These are phyloP conservation scores for Antheraea pernyi DNA, from an alignment of 1,140 invertebrate species.

Conservation along the genomic window DNA sequence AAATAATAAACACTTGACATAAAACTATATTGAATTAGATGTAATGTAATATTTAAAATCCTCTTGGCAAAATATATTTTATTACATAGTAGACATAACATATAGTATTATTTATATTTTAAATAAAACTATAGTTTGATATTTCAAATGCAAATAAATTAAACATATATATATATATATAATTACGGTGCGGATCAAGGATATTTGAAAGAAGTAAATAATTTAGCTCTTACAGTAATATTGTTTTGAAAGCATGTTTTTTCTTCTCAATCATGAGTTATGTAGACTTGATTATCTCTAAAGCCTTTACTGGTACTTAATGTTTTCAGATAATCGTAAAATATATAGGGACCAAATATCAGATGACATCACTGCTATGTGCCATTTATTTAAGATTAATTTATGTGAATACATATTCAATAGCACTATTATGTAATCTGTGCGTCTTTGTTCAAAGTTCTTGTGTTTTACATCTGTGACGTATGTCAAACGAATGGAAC, in stretches of 20 bases:
- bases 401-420: slow-evolving; percentile 9
- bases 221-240: no score
- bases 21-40: background rate
- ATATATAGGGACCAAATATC: slow-evolving; percentile 50
- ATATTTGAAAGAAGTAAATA: no score
- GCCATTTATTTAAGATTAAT: slow-evolving; percentile 48
- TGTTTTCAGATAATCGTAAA: slow-evolving; percentile 13
- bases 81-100: background rate
- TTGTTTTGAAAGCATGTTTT: no score
- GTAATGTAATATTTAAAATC: background rate
- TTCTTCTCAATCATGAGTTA: background rate
- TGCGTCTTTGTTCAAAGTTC: background rate
- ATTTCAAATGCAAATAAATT: no score
- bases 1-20: background rate
- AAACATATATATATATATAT: no score
- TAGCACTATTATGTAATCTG: background rate
- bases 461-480: background rate
- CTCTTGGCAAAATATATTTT: background rate
- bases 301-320: background rate
- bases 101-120: background rate
- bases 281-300: background rate
- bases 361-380: slow-evolving; percentile 34
- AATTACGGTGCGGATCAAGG: no score
- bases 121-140: background rate
- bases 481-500: background rate